Conservation (phyloP, 2,888 invertebrate species). For the Ectemnius cavifrons region DNA sequence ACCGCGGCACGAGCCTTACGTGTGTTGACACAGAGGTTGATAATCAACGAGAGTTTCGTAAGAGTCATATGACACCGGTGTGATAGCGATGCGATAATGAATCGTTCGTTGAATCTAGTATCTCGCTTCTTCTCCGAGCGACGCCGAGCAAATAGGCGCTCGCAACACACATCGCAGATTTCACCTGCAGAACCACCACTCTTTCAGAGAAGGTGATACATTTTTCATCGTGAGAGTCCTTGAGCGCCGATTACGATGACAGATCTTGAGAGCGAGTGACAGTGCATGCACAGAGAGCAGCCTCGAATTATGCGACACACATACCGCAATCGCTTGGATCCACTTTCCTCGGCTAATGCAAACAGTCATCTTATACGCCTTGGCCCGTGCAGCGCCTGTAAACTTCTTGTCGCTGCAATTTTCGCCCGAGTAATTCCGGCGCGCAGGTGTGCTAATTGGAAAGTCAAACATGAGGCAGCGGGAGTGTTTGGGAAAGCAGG, state of each 20-base stretch:
- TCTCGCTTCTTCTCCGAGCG: background rate
- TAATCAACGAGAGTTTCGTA: slow-evolving; percentile 1
- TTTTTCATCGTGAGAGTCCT: no score
- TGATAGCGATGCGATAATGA: slow-evolving; percentile 3
- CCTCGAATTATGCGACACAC: no score
- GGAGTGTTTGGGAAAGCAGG: slow-evolving; percentile 44
- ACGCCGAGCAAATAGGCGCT: background rate
- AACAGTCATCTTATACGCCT: no score
- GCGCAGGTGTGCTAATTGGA: slow-evolving; percentile 68
- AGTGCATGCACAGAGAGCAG: no score
- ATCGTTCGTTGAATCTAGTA: background rate
- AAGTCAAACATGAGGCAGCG: slow-evolving; percentile 63
- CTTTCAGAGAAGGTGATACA: no score
- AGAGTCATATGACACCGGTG: background rate
- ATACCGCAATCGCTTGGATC: no score
- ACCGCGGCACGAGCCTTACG: no score
- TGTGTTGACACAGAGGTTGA: background rate
- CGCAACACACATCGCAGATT: no score
- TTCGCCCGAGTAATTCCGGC: slow-evolving; percentile 31
- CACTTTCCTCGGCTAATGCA: no score
- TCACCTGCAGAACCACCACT: no score
- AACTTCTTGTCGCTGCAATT: slow-evolving; percentile 24
- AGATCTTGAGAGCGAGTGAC: no score
- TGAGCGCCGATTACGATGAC: no score
- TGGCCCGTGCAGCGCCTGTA: slow-evolving; percentile 5